These are phyloP conservation scores for Sylvietta virens DNA, from an alignment of 2,113 vertebrate genomes.

Conservation along the genomic window DNA sequence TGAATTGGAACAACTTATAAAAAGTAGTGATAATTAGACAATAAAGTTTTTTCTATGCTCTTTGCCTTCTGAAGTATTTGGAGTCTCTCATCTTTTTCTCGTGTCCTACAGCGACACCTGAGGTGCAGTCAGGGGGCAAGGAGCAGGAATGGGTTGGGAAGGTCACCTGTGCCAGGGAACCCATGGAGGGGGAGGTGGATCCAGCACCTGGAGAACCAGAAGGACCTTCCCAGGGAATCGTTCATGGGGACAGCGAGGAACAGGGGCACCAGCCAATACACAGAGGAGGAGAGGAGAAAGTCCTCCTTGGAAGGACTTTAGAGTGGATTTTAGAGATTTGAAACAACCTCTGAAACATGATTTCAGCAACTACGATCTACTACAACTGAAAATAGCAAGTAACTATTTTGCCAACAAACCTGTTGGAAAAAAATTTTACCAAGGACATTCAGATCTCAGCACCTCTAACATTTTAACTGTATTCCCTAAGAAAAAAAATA, in stretches of 20 bases:
- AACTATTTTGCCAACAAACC: not conserved
- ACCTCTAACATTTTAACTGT: not conserved
- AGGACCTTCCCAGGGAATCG: not conserved
- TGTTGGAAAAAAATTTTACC: not conserved
- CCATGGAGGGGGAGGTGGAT: not conserved
- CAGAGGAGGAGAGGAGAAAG: not conserved
- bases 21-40: no score
- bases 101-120: no score
- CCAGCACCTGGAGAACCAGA: fast-evolving
- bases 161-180: fast-evolving
- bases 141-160: not conserved
- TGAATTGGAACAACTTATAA: no score
- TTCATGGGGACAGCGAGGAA: not conserved
- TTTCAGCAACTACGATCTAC: not conserved
- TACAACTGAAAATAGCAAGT: not conserved
- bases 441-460: not conserved
- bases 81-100: no score
- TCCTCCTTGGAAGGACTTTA: not conserved
- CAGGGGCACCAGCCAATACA: not conserved
- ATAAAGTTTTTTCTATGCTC: no score
- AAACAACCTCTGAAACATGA: not conserved
- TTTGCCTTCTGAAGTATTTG: no score
- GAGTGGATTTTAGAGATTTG: not conserved
- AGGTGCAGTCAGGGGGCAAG: not conserved
- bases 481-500: not conserved